Evolutionary conservation across 2,797 vertebrate genomes (phyloP).

Genomic region (Australoheros facetus): DNA sequence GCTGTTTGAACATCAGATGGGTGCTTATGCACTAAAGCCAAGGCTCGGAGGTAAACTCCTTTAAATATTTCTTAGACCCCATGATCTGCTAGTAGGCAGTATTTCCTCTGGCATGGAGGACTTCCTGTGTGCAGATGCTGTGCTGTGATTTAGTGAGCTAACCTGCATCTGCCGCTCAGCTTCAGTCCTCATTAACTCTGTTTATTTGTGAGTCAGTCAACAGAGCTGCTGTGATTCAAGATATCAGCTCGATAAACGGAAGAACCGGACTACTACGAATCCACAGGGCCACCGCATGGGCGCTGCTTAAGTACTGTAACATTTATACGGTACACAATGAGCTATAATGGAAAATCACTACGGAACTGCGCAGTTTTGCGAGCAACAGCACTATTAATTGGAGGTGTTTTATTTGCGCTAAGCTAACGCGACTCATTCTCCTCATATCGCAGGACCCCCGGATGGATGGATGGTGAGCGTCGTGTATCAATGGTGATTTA

Average conservation of each 20-base stretch:
- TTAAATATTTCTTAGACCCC: background rate
- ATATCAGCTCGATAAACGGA: background rate
- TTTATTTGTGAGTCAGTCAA: background rate
- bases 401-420: background rate
- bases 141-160: background rate
- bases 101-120: background rate
- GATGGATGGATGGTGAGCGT: constrained; percentile 45
- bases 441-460: background rate
- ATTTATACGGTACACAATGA: background rate
- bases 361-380: background rate
- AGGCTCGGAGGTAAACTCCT: background rate
- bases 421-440: background rate
- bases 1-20: background rate
- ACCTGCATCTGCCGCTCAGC: background rate
- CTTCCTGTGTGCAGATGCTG: background rate
- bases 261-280: background rate
- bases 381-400: background rate
- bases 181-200: background rate
- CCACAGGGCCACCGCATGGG: background rate
- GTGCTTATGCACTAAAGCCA: background rate
- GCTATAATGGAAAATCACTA: background rate
- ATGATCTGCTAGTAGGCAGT: background rate
- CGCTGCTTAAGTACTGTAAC: background rate
- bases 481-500: constrained; percentile 51
- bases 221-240: background rate